phyloP scores from a whole-genome alignment of 2,888 invertebrate genomes.

The Oligia strigilis region DNA sequence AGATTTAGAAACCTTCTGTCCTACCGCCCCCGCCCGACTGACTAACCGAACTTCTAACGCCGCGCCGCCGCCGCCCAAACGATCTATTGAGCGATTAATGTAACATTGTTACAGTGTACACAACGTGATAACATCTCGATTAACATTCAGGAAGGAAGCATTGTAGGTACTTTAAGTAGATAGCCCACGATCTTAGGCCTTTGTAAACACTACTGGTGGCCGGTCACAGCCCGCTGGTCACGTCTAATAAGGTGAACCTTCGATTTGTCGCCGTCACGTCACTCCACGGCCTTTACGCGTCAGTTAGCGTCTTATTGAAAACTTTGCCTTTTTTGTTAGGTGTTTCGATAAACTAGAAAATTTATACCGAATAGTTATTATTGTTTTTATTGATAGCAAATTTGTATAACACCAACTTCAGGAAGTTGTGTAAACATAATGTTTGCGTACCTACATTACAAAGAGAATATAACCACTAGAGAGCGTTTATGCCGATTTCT shows the following conservation, averaged over 20 bases:
- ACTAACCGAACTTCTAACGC: not conserved
- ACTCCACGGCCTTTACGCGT: constrained; percentile 31
- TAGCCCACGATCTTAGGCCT: not conserved
- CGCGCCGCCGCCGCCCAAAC: too few species aligned
- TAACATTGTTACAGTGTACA: constrained; percentile 10
- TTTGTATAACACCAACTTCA: not conserved
- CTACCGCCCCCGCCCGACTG: not conserved
- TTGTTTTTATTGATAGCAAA: not conserved
- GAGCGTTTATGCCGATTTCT: too few species aligned
- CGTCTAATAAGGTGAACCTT: constrained; percentile 45
- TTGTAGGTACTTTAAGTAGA: not conserved
- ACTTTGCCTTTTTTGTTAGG: not conserved
- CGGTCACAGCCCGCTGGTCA: constrained; percentile 43
- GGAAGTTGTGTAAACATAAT: not conserved
- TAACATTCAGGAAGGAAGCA: constrained; percentile 14
- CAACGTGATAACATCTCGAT: constrained; percentile 12
- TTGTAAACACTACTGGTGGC: not conserved
- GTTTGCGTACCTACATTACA: not conserved
- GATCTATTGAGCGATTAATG: constrained; percentile 20
- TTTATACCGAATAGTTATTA: not conserved
- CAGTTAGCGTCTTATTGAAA: constrained; percentile 1
- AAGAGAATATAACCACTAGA: too few species aligned
- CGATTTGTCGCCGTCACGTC: constrained; percentile 45
- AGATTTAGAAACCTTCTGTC: not conserved
- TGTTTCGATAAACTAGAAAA: constrained; percentile 10